Evolutionary conservation across 2,113 vertebrate species (phyloP), one percentile per base, ranked within the genome.

Genomic region (Ochotona princeps): DNA sequence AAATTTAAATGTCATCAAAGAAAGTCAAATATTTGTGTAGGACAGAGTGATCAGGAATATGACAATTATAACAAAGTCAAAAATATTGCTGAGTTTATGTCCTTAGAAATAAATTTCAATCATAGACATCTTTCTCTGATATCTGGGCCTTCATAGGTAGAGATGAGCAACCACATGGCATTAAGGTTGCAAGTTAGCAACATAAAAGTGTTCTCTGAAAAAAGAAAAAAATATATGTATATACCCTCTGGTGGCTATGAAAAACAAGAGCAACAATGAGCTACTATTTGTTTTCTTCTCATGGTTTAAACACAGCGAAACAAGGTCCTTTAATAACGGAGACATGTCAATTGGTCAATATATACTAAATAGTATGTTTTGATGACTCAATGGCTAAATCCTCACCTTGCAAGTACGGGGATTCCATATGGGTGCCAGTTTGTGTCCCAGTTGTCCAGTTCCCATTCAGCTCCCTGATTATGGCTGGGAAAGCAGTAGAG

Each of bases 301-400:
- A 72, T 65, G n/a, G 26, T 73, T 86, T 94, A 10, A 73, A 8
- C 7, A 32, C 32, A 15, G 35, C 51, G 88, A 44, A 91, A 1
- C 35, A 85, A 90, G 70, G 28, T 61, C 57, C 89, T 87, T 80
- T 32, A 44, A 51, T 87, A 81, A 47, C 78, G 63, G 15, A 51
- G n/a, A 94, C 93, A 94, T 95, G 84, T 89, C 92, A 95, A 0
- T 80, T 89, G 60, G 66, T 75, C 88, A 85, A 69, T 18, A 92
- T 30, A 32, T 65, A 74, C 90, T 54, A 26, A 85, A 82, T 4
- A 92, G 32, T 3, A 44, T 44, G 6, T 44, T 44, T 3, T 44
- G 38, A 44, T 44, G 38, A 44, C 38, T 44, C 38, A 44, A 44
- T 44, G 38, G 38, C 38, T 44, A 44, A 44, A 6, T 44, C 38